Conservation (phyloP, 1,140 invertebrate species). For the Schlechtendalia chinensis region DNA sequence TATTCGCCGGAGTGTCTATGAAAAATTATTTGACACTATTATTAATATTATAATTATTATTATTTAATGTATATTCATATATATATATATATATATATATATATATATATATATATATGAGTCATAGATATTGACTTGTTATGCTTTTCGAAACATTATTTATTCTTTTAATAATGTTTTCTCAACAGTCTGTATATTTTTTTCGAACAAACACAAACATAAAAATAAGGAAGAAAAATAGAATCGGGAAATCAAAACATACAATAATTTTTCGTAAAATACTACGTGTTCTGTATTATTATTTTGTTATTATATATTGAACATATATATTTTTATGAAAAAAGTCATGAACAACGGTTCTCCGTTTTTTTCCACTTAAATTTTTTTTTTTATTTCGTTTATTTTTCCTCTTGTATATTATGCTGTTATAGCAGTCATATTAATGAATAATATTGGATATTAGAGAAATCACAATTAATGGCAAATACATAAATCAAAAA, state of each 20-base stretch:
- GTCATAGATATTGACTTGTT: background rate
- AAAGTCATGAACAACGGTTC: constrained; percentile 38
- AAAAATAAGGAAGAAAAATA: background rate
- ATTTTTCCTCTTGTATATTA: background rate
- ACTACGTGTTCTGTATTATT: constrained; percentile 1
- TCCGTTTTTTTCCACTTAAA: constrained; percentile 10
- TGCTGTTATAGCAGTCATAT: background rate
- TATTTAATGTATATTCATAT: no score
- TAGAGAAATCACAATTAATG: no score
- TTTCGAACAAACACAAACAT: background rate
- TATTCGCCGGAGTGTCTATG: no score
- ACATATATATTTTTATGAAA: constrained; percentile 26
- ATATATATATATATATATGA: background rate
- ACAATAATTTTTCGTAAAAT: constrained; percentile 26
- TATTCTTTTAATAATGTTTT: constrained; percentile 9
- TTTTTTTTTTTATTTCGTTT: constrained; percentile 2
- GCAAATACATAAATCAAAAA: no score
- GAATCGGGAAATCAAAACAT: constrained; percentile 17
- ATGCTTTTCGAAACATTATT: background rate
- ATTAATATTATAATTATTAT: no score
- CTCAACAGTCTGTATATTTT: constrained; percentile 4
- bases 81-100: background rate
- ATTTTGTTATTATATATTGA: constrained; percentile 7
- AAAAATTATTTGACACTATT: no score
- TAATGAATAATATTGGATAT: background rate